phyloP scores from a whole-genome alignment of 2,888 invertebrate species.

The Chrysina gloriosa region DNA sequence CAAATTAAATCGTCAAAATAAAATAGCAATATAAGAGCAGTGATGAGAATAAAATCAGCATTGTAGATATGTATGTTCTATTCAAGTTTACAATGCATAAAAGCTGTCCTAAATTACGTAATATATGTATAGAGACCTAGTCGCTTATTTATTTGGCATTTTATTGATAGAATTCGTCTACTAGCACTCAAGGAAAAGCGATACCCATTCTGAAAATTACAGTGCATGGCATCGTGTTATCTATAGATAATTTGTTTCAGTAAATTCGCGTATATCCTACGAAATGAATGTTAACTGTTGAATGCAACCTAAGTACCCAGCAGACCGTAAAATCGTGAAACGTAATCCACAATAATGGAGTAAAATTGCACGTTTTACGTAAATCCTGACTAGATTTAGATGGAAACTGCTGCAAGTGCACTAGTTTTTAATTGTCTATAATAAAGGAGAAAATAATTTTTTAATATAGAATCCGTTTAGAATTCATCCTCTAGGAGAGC shows the following conservation, averaged over 20 bases:
- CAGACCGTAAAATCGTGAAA: not conserved
- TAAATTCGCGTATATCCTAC: not conserved
- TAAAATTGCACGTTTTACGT: constrained; percentile 20
- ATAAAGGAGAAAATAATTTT: not conserved
- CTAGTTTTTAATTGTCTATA: not conserved
- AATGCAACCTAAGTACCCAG: constrained; percentile 19
- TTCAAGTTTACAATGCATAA: no score
- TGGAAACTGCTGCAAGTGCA: not conserved
- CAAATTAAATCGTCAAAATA: no score
- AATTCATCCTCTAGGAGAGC: no score
- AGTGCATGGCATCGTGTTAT: no score
- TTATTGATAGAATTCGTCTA: not conserved
- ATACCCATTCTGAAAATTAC: no score
- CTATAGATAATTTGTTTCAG: not conserved
- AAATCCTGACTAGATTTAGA: constrained; percentile 9
- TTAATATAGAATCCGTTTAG: no score
- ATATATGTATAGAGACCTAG: no score
- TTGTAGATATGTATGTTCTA: no score
- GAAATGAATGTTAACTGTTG: constrained; percentile 8
- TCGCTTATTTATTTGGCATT: no score
- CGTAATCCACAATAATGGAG: not conserved
- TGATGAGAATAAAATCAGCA: no score
- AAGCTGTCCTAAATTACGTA: no score
- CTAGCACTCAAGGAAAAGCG: not conserved
- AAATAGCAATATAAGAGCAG: no score